Percentiles rank a stretch among this genome's conserved stretches.
These are phyloP conservation scores for Actinia tenebrosa DNA, from an alignment of 64 coral and sea anemone species.

Conservation along the genomic window DNA sequence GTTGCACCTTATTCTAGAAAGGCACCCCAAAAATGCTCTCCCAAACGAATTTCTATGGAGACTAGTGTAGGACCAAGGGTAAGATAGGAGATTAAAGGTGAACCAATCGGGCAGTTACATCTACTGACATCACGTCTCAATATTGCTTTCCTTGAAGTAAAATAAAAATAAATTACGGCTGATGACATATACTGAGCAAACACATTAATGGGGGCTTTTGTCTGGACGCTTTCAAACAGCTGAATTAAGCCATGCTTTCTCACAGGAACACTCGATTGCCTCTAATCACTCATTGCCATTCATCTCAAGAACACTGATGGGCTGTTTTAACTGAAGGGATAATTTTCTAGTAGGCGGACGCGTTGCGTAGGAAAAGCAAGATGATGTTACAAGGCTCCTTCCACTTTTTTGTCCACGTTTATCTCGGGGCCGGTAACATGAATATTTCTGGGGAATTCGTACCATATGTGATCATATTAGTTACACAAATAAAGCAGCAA, in stretches of 20 bases:
- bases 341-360: constrained; percentile 38
- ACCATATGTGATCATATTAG: constrained; percentile 6
- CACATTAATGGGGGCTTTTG: constrained; percentile 77
- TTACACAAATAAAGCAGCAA: constrained; percentile 8
- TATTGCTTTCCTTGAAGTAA: constrained; percentile 51
- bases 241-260: constrained; percentile 64
- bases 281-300: constrained; percentile 39
- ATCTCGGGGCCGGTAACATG: constrained; percentile 7
- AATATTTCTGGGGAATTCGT: neutral
- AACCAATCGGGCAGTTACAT: constrained; percentile 84
- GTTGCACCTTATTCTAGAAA: neutral
- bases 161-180: constrained; percentile 87
- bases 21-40: constrained; percentile 32
- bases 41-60: constrained; percentile 49
- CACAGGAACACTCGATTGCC: constrained; percentile 72
- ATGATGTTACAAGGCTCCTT: neutral
- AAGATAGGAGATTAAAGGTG: constrained; percentile 61
- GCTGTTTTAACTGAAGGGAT: constrained; percentile 37
- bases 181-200: constrained; percentile 98
- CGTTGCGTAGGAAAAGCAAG: neutral
- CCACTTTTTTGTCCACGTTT: neutral
- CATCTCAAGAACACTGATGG: constrained; percentile 13
- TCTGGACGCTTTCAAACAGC: constrained; percentile 54
- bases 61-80: constrained; percentile 38
- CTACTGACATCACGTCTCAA: constrained; percentile 80